Conservation (phyloP, 2,888 invertebrate species). For the Oxycera nigricornis region DNA sequence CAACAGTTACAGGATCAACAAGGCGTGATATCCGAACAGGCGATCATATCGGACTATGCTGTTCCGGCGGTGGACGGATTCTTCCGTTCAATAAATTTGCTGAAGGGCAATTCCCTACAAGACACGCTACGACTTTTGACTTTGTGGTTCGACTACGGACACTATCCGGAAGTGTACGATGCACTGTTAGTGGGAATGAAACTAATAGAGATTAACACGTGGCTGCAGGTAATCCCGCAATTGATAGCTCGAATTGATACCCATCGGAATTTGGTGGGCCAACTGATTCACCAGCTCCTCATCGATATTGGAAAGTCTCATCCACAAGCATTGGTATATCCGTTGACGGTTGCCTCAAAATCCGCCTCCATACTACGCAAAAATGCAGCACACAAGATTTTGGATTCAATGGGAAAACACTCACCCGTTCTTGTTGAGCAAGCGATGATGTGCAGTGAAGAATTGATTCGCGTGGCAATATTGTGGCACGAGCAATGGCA, state of each 20-base stretch:
- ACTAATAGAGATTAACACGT: slow-evolving; percentile 95
- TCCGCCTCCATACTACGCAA: slow-evolving; percentile 85
- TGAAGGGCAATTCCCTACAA: slow-evolving; percentile 91
- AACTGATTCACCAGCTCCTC: slow-evolving; percentile 89
- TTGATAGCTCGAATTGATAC: slow-evolving; percentile 98
- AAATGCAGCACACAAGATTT: slow-evolving; percentile 91
- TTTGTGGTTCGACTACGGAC: slow-evolving; percentile 98
- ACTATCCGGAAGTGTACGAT: slow-evolving; percentile 91
- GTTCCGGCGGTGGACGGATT: slow-evolving; percentile 96
- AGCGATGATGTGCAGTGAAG: slow-evolving; percentile 95
- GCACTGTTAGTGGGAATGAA: slow-evolving; percentile 91
- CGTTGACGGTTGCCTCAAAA: slow-evolving; percentile 96
- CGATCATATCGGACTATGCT: slow-evolving; percentile 74
- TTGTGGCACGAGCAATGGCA: slow-evolving; percentile 99
- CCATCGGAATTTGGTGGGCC: slow-evolving; percentile 84
- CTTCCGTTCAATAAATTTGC: slow-evolving; percentile 92
- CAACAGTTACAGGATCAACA: slow-evolving; percentile 57
- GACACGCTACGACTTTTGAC: slow-evolving; percentile 95
- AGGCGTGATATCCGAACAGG: slow-evolving; percentile 53
- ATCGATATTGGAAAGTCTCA: slow-evolving; percentile 98
- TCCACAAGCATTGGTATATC: slow-evolving; percentile 97
- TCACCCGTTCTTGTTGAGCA: slow-evolving; percentile 91
- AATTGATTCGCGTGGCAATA: slow-evolving; percentile 96
- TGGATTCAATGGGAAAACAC: slow-evolving; percentile 95
- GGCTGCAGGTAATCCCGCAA: slow-evolving; percentile 99